phyloP scores from a whole-genome alignment of 2,888 invertebrate species.

The Sepiola atlantica region DNA sequence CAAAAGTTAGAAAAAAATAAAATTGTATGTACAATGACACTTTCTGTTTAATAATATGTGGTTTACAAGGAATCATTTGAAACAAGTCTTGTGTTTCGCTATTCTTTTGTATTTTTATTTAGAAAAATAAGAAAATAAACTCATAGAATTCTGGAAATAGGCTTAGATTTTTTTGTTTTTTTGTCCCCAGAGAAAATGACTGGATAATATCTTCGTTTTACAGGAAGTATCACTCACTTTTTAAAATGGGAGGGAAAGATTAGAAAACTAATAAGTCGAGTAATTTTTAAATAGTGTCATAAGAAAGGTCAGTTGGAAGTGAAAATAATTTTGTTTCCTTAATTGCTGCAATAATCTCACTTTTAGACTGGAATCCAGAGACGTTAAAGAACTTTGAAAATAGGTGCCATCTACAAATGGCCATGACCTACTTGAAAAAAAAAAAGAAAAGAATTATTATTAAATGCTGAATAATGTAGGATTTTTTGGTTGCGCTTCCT shows the following conservation, averaged over 20 bases:
- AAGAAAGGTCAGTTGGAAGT: constrained; percentile 32
- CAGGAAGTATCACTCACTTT: constrained; percentile 23
- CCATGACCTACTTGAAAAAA: neutral
- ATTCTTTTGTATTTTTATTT: too few relatives aligned
- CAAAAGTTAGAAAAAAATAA: too few relatives aligned
- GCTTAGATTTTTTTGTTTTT: neutral
- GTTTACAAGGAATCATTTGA: too few relatives aligned
- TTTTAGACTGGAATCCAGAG: neutral
- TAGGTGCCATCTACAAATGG: neutral
- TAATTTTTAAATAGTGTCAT: neutral
- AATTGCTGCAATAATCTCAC: neutral
- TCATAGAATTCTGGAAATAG: neutral
- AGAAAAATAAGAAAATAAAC: neutral
- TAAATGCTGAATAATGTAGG: neutral
- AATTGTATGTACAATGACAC: too few relatives aligned
- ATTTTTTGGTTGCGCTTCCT: neutral
- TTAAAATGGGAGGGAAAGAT: neutral
- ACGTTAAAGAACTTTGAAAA: neutral
- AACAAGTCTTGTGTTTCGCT: too few relatives aligned
- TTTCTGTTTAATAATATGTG: too few relatives aligned
- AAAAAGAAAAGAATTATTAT: neutral
- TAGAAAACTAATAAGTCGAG: neutral
- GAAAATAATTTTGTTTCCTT: constrained; percentile 6
- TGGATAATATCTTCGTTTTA: neutral
- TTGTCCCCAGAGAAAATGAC: neutral